Evolutionary conservation across 1,140 invertebrate genomes (phyloP), one percentile per base, ranked within the genome.

Genomic region (Stratiolaelaps scimitus): DNA sequence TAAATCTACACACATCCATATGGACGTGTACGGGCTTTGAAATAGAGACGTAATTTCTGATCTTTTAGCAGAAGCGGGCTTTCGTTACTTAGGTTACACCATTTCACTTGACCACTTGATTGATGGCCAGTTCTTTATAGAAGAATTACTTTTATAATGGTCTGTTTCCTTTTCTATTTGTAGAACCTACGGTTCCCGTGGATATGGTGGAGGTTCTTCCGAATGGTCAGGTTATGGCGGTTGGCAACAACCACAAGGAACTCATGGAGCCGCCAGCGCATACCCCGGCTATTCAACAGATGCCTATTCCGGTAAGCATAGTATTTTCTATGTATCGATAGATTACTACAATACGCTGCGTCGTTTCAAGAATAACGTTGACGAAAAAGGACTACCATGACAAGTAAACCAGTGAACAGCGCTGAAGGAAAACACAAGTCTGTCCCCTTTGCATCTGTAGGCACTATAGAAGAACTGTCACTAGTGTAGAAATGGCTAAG

Each of bases 241-340:
- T 26, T 26, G 53, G 20, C 26, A 34, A 4, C 53, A 60, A 23
- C 53, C 53, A 1, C 53, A 15, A 60, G 26, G 26, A 17, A 15
- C 15, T 2, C 26, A 34, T 15, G 53, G 53, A 20, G 26, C 15
- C 23, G 34, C 53, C 26, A 60, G 34, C 23, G 53, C 53, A 5
- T 60, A 29, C 23, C 53, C 53, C 6, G 34, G 53, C 20, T 60
- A 60, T 34, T 60, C 53, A 15, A 60, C 53, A 15, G 53, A 60
- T 34, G 34, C 15, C 53, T 60, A 60, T 26, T 60, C 53, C 17
- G 53, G 53, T 60, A 20, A 15, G 23, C 47, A 20, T 15, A 7
- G 47, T 15, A 28, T 48, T 48, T 15, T 48, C 15, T 28, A 48
- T 13, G 44, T 45, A 45, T 45, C 44, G 44, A 45, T 45, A 45